A percentile compares a stretch with the other conserved stretches of the same genome.
phyloP scores from a whole-genome alignment of 2,888 invertebrate species.

The Holacanthella duospinosa region DNA sequence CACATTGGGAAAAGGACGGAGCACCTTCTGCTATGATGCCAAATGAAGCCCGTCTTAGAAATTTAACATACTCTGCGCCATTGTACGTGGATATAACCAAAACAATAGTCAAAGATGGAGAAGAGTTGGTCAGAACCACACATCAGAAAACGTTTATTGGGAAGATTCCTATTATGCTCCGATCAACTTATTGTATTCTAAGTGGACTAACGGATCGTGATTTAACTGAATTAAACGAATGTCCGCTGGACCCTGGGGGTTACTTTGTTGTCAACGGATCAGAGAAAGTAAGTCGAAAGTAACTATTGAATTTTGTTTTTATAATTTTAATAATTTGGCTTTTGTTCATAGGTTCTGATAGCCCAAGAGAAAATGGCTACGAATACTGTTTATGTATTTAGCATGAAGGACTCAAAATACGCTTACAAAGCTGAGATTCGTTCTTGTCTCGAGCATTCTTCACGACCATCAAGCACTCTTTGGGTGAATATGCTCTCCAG shows the following conservation, averaged over 20 bases:
- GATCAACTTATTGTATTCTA: conserved; percentile 92
- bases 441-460: conserved; percentile 78
- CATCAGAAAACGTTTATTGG: conserved; percentile 61
- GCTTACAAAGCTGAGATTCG: conserved; percentile 97
- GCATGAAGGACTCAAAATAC: conserved; percentile 99
- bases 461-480: conserved; percentile 90
- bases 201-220: conserved; percentile 95
- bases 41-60: conserved; percentile 93
- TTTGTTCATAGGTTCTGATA: conserved; percentile 58
- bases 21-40: conserved; percentile 99
- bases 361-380: conserved; percentile 99
- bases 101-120: conserved; percentile 84
- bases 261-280: conserved; percentile 99
- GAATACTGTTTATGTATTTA: conserved; percentile 98
- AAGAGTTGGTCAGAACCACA: conserved; percentile 69
- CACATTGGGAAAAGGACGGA: conserved; percentile 99
- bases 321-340: not conserved
- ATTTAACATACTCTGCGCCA: conserved; percentile 95
- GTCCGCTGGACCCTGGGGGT: conserved; percentile 97
- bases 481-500: conserved; percentile 99
- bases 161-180: conserved; percentile 98
- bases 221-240: conserved; percentile 97
- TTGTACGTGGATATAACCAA: conserved; percentile 98
- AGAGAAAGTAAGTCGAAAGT: conserved; percentile 61
- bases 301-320: conserved; percentile 1